These are phyloP conservation scores for Yponomeuta evonymella DNA, from an alignment of 2,888 invertebrate genomes.

Conservation along the genomic window DNA sequence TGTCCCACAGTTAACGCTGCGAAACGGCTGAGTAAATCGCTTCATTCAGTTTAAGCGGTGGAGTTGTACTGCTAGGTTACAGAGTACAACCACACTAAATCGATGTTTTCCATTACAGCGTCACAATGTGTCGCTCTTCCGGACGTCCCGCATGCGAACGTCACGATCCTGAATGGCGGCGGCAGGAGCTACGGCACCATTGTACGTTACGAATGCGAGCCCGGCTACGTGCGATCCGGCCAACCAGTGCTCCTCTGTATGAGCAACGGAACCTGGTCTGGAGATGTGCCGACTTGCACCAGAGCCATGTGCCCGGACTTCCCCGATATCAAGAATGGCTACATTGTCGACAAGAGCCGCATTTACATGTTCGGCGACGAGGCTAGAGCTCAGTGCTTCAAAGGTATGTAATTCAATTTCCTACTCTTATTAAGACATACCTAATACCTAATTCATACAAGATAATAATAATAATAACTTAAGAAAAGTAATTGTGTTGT, in stretches of 20 bases:
- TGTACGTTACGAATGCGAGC: conserved; percentile 93
- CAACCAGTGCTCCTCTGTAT: conserved; percentile 94
- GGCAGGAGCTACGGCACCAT: conserved; percentile 96
- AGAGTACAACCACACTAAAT: neutral
- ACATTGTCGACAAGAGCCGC: conserved; percentile 85
- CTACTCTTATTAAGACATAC: conserved; percentile 4
- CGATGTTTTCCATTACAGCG: conserved; percentile 68
- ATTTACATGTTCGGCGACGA: conserved; percentile 92
- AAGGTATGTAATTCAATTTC: conserved; percentile 50
- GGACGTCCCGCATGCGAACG: conserved; percentile 91
- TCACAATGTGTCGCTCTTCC: conserved; percentile 92
- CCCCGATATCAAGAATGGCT: conserved; percentile 91
- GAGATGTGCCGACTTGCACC: conserved; percentile 90
- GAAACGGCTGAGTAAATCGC: conserved; percentile 4
- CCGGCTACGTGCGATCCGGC: conserved; percentile 91
- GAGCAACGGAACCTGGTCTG: conserved; percentile 97
- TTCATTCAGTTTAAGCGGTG: too few species aligned
- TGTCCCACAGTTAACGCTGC: neutral
- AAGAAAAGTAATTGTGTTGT: too few species aligned
- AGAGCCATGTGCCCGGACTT: conserved; percentile 83
- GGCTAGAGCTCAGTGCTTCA: conserved; percentile 92
- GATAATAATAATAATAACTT: too few species aligned
- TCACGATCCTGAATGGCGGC: conserved; percentile 90
- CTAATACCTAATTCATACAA: too few species aligned
- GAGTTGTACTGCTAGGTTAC: too few species aligned